These are phyloP conservation scores for Tringa solitaria DNA, from an alignment of 2,113 vertebrate species.

Conservation along the genomic window DNA sequence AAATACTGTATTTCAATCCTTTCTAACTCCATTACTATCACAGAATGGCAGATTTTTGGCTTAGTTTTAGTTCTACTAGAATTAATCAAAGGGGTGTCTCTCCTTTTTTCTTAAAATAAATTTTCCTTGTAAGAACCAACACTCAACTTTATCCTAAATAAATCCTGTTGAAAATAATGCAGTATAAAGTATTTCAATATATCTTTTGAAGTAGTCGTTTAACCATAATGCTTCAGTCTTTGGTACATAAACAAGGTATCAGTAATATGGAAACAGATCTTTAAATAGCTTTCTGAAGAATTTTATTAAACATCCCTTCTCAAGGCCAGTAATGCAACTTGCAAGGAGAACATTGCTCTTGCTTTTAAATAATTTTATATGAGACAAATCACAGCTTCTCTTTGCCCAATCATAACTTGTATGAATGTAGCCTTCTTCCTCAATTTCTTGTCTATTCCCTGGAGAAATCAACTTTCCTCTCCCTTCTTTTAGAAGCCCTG, in stretches of 20 bases:
- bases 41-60: neutral
- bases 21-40: neutral
- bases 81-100: neutral
- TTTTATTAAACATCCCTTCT: neutral
- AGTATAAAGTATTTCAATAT: neutral
- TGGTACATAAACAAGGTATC: neutral
- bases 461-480: neutral
- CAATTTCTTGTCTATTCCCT: neutral
- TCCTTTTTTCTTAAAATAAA: neutral
- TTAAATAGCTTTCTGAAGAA: neutral
- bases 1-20: neutral
- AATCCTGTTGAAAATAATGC: neutral
- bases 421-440: neutral
- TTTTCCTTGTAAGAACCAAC: neutral
- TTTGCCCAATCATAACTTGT: neutral
- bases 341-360: neutral
- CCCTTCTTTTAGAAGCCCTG: neutral
- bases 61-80: neutral
- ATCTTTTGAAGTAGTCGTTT: neutral
- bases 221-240: neutral
- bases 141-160: constrained; percentile 4
- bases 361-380: neutral
- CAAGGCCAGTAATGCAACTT: neutral
- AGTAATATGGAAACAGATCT: neutral
- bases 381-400: neutral